phyloP scores from a whole-genome alignment of 1,140 invertebrate genomes.

The Zaprionus capensis region DNA sequence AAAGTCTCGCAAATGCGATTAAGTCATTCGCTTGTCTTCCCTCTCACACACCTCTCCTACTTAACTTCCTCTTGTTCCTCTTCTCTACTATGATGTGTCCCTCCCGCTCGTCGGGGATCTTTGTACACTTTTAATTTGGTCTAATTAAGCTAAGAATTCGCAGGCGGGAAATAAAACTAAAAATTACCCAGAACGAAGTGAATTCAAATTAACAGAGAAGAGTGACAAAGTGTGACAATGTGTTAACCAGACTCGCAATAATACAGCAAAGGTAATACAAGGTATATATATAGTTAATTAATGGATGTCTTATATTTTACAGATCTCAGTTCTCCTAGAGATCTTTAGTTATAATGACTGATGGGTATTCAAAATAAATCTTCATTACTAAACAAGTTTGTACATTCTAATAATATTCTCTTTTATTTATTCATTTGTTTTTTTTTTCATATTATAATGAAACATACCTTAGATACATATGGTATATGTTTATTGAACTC shows the following conservation, averaged over 20 bases:
- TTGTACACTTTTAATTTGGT: conserved; percentile 70
- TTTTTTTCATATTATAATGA: no score
- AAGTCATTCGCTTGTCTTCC: conserved; percentile 68
- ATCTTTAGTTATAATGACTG: no score
- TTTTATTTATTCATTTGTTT: no score
- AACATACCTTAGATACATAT: no score
- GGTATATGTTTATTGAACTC: no score
- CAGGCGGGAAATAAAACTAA: conserved; percentile 47
- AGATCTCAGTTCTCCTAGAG: neutral
- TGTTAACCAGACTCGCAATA: neutral
- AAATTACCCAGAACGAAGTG: conserved; percentile 23
- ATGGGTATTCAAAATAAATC: no score
- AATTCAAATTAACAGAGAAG: conserved; percentile 38
- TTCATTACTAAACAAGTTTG: no score
- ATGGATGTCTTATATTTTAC: neutral
- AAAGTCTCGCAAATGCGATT: conserved; percentile 77
- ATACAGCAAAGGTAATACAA: neutral
- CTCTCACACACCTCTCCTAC: neutral
- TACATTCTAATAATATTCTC: no score
- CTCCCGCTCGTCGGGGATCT: conserved; percentile 37
- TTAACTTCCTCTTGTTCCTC: conserved; percentile 10
- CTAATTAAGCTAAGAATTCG: conserved; percentile 69
- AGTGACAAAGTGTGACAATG: conserved; percentile 16
- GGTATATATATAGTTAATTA: neutral
- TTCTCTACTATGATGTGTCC: conserved; percentile 9